Conservation (phyloP, 2,888 invertebrate species). For the Augiades crinisus region DNA sequence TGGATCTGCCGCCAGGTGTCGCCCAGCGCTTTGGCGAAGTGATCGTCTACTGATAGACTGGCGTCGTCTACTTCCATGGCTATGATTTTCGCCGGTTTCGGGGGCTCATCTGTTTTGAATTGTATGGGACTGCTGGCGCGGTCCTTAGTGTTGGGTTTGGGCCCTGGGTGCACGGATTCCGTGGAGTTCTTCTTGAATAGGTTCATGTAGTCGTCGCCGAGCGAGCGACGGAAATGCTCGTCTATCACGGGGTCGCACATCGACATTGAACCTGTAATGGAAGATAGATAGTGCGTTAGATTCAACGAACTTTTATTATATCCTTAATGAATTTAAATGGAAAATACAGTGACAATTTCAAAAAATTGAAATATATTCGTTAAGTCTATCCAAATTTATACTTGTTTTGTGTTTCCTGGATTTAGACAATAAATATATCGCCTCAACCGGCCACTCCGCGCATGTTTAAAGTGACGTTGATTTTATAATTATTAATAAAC, state of each 20-base stretch:
- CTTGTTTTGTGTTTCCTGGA: no score
- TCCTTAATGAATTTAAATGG: no score
- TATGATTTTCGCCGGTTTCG: conserved; percentile 65
- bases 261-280: conserved; percentile 83
- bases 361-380: no score
- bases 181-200: conserved; percentile 82
- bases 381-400: no score
- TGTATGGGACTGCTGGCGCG: conserved; percentile 75
- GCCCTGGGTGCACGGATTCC: conserved; percentile 49
- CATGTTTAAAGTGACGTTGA: no score
- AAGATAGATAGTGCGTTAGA: background rate
- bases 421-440: no score
- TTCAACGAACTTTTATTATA: no score
- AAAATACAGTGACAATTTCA: no score
- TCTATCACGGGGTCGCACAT: conserved; percentile 96
- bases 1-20: conserved; percentile 91
- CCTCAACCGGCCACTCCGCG: no score
- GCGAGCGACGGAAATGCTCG: conserved; percentile 96
- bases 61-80: conserved; percentile 83
- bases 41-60: conserved; percentile 90
- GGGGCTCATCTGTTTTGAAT: conserved; percentile 61
- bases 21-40: conserved; percentile 94
- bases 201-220: conserved; percentile 90
- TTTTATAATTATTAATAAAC: no score
- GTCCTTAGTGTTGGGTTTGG: conserved; percentile 72